phyloP scores from a whole-genome alignment of 2,888 invertebrate species.

The Tenthredo distinguenda region DNA sequence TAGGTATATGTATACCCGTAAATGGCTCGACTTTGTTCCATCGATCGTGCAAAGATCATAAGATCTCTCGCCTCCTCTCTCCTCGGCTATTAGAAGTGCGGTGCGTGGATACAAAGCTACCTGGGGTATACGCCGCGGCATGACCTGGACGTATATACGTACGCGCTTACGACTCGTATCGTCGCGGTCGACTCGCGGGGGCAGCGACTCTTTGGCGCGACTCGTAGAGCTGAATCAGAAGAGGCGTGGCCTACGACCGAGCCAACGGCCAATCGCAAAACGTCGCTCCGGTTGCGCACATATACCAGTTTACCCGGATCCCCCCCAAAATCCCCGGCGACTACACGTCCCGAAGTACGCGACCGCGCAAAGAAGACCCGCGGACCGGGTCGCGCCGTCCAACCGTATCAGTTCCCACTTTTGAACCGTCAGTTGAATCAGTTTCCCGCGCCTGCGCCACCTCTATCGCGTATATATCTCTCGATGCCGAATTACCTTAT shows the following conservation, averaged over 20 bases:
- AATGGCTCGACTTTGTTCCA: background rate
- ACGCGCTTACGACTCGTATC: background rate
- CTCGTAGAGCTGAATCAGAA: slow-evolving; percentile 42
- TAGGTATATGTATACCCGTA: background rate
- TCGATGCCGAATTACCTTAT: background rate
- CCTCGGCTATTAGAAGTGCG: background rate
- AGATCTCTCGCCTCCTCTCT: background rate
- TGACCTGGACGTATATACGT: background rate
- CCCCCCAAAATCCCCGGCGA: background rate
- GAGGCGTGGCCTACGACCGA: slow-evolving; percentile 28
- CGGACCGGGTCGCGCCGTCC: background rate
- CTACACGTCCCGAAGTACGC: background rate
- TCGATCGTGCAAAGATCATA: background rate
- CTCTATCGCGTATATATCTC: background rate
- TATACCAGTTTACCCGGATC: slow-evolving; percentile 21
- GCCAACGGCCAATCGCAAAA: slow-evolving; percentile 27
- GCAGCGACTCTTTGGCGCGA: slow-evolving; percentile 41
- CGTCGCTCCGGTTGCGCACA: slow-evolving; percentile 24
- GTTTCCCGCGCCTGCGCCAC: slow-evolving; percentile 19
- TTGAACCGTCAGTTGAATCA: slow-evolving; percentile 5
- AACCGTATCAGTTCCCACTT: slow-evolving; percentile 47
- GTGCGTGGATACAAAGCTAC: background rate
- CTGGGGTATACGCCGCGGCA: background rate
- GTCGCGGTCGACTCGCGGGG: slow-evolving; percentile 39
- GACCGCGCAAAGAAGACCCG: slow-evolving; percentile 41